A percentile compares a stretch with the other conserved stretches of the same genome.
These are phyloP conservation scores for Pipra filicauda DNA, from an alignment of 2,113 vertebrate genomes.

Conservation along the genomic window DNA sequence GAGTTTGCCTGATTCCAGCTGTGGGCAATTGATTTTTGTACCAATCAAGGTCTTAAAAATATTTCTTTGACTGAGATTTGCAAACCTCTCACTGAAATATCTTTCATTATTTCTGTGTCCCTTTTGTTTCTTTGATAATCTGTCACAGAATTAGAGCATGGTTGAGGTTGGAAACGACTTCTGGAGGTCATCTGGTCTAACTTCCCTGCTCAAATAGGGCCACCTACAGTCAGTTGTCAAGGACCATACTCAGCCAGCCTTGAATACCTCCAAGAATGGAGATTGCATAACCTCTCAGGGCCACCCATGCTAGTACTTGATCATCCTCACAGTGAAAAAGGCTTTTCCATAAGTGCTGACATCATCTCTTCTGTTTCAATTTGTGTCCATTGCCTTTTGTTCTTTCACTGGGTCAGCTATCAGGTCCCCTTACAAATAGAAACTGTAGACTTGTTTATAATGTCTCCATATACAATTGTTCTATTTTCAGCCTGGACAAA, in stretches of 20 bases:
- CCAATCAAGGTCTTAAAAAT: not conserved
- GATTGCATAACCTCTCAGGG: not conserved
- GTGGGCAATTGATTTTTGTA: not conserved
- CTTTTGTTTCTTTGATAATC: not conserved
- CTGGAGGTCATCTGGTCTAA: not conserved
- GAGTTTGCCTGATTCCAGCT: not conserved
- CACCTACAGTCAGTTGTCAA: not conserved
- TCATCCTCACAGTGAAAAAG: not conserved
- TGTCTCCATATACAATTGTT: not conserved
- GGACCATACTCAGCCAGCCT: not conserved
- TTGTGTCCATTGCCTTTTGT: not conserved
- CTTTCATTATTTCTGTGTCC: not conserved
- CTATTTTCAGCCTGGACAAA: not conserved
- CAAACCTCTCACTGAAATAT: not conserved
- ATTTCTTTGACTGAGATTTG: not conserved
- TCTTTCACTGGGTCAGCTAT: not conserved
- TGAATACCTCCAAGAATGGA: not conserved
- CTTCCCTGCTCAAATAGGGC: not conserved
- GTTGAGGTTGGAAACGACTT: not conserved
- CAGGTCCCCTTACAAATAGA: not conserved
- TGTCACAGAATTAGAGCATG: not conserved
- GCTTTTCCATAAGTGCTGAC: not conserved
- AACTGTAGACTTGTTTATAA: not conserved
- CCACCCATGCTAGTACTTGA: not conserved
- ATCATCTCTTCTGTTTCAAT: not conserved